Conservation (phyloP, 2,797 vertebrate genomes). For the Dryobates pubescens region DNA sequence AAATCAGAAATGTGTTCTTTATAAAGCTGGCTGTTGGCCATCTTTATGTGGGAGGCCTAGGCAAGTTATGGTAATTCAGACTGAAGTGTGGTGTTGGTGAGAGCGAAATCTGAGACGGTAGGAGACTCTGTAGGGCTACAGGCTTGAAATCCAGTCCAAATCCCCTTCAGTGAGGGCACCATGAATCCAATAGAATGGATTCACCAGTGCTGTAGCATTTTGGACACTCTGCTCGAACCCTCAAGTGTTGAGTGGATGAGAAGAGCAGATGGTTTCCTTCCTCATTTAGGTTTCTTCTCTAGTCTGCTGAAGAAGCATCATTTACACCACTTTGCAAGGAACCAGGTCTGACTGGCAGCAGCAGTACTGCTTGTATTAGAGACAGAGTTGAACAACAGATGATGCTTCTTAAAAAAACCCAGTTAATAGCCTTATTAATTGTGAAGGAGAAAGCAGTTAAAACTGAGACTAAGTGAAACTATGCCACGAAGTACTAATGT, state of each 20-base stretch:
- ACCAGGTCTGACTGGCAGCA: background rate
- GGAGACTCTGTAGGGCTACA: background rate
- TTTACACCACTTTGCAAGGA: background rate
- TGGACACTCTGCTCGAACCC: fast-evolving
- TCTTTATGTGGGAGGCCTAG: background rate
- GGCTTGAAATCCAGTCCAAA: background rate
- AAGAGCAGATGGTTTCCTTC: background rate
- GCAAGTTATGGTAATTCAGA: background rate
- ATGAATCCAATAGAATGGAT: background rate
- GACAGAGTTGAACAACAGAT: background rate
- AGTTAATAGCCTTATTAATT: background rate
- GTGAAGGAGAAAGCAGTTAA: background rate
- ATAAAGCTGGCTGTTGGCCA: background rate
- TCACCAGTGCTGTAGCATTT: background rate
- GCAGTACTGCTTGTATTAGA: background rate
- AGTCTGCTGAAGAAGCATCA: background rate
- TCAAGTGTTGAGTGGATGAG: background rate
- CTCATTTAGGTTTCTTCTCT: background rate
- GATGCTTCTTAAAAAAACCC: background rate
- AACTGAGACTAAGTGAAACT: background rate
- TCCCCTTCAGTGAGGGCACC: background rate
- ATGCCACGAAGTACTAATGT: background rate
- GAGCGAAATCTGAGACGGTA: background rate
- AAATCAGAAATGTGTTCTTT: background rate
- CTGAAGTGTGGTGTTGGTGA: background rate